Evolutionary conservation across 1,140 invertebrate genomes (phyloP).

Genomic region (Carposina sasakii): DNA sequence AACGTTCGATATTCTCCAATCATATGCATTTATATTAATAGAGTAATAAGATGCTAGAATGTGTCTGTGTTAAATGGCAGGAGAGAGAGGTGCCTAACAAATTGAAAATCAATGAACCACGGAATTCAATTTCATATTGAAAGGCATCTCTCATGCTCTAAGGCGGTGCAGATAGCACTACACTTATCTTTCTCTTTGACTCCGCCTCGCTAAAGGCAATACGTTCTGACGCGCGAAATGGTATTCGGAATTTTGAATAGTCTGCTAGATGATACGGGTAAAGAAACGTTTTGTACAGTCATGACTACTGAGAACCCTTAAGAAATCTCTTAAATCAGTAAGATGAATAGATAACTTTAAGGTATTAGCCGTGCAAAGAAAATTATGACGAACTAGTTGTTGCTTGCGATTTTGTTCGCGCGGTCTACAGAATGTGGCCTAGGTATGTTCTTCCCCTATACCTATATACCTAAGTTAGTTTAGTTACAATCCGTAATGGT

Average conservation of each 20-base stretch:
- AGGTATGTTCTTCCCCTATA: too few relatives aligned
- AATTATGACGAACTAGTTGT: too few relatives aligned
- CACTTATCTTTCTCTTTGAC: conserved; percentile 49
- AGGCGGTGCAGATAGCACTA: conserved; percentile 38
- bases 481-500: too few relatives aligned
- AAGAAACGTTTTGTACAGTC: not conserved
- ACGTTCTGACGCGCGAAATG: conserved; percentile 4
- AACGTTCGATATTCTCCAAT: too few relatives aligned
- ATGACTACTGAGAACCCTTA: not conserved
- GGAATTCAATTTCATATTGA: conserved; percentile 74
- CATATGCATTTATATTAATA: too few relatives aligned
- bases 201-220: conserved; percentile 45
- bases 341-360: not conserved
- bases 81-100: conserved; percentile 51
- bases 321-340: not conserved
- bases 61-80: conserved; percentile 54
- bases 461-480: too few relatives aligned
- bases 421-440: too few relatives aligned
- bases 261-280: not conserved
- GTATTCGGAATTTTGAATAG: not conserved
- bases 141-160: conserved; percentile 66
- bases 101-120: conserved; percentile 72
- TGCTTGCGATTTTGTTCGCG: too few relatives aligned
- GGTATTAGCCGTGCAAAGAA: not conserved
- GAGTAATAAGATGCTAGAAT: too few relatives aligned